Evolutionary conservation across 1,140 invertebrate species (phyloP), one percentile per base, ranked within the genome.

Genomic region (Brevipalpus yothersi): DNA sequence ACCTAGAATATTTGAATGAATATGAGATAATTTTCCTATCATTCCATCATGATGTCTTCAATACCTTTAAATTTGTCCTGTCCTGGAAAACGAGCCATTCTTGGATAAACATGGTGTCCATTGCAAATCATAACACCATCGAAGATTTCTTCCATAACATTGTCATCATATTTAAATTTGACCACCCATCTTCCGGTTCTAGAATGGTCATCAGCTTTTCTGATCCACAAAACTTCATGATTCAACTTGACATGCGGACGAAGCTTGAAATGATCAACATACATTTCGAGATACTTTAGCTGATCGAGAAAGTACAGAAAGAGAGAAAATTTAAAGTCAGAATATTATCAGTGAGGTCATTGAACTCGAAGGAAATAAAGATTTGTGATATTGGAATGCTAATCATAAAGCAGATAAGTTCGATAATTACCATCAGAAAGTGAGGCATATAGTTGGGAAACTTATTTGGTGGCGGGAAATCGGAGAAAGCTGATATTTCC

Each of bases 401-500:
- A 2, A 53, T 17, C 2, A 19, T 17, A 4, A 41, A 56, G 3
- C 54, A 56, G 39, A 4, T 21, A 58, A 51, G 39, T 45, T 19
- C 10, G 19, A 47, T 15, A 23, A 4, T 58, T 17, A 73, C 62
- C 60, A 75, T 69, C 42, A 69, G 65, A 13, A 61, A 62, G 63
- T 75, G 72, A 43, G 72, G 72, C 67, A 75, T 69, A 64, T 72
- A 75, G 41, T 69, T 70, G 1, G 74, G 71, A 59, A 69, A 73
- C 12, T 72, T 61, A 12, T 63, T 62, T 17, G 72, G 72, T 10
- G 71, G 68, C 1, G 73, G 73, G 62, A 75, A 75, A 60, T 75
- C 73, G 56, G 65, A 65, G 53, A 63, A 68, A 21, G 66, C 59
- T n/a, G 62, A 63, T 41, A 68, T 61, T 68, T 65, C 64, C 41